phyloP scores from a whole-genome alignment of 53 echinoderm and acorn worm genomes.

The Actinopyga echinites region DNA sequence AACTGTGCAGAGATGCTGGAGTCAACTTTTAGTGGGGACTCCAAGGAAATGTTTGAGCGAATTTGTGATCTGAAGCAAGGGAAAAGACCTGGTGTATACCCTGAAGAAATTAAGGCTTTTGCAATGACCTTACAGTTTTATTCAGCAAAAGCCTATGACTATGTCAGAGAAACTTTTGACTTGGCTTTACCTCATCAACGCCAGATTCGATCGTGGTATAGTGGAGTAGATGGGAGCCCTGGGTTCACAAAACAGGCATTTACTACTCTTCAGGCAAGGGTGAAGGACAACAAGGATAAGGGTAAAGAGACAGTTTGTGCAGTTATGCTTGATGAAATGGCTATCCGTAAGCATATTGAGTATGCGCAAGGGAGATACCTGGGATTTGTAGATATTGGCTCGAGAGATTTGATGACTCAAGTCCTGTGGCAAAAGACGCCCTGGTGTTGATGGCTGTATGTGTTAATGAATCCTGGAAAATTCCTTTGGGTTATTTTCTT shows the following conservation, averaged over 20 bases:
- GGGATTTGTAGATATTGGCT: slow-evolving; percentile 53
- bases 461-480: slow-evolving; percentile 34
- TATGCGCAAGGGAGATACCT: background rate
- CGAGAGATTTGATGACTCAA: slow-evolving; percentile 8
- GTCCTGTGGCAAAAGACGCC: slow-evolving; percentile 48
- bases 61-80: background rate
- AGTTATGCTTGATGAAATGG: slow-evolving; percentile 53
- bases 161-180: slow-evolving; percentile 56
- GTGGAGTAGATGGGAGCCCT: slow-evolving; percentile 33
- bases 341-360: slow-evolving; percentile 30
- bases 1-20: slow-evolving; percentile 51
- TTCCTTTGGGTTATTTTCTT: slow-evolving; percentile 49
- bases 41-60: slow-evolving; percentile 39
- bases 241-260: slow-evolving; percentile 56
- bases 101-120: slow-evolving; percentile 40
- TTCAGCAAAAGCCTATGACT: slow-evolving; percentile 56
- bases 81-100: background rate
- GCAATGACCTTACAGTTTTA: slow-evolving; percentile 62
- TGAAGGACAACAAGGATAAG: background rate
- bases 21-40: slow-evolving; percentile 1
- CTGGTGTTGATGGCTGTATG: slow-evolving; percentile 36
- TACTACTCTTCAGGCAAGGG: slow-evolving; percentile 39
- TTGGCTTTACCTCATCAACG: slow-evolving; percentile 42
- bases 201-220: slow-evolving; percentile 49
- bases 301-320: slow-evolving; percentile 13